Evolutionary conservation across 2,113 vertebrate species (phyloP), one percentile per base, ranked within the genome.

Genomic region (Neolamprologus longior): DNA sequence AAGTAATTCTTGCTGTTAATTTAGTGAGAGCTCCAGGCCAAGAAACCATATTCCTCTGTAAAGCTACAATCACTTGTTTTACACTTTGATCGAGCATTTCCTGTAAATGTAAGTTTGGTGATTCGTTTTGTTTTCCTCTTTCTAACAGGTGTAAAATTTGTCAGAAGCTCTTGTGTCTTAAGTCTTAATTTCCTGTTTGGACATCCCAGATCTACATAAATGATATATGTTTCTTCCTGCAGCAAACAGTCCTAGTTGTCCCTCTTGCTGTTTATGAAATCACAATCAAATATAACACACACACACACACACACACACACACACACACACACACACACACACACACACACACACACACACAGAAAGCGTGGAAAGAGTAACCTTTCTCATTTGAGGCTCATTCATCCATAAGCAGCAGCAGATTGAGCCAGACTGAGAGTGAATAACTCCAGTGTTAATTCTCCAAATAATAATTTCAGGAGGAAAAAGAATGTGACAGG

Each of bases 371-470:
- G 17, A 50, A 50, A 50, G 71, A 26, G 85, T 71, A 85, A 80
- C 42, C 42, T 42, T 8, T 31, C 26, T 54, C 35, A 9, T 68
- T 24, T 71, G 35, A 40, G n/a, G 7, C n/a, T 71, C 63, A 42
- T 71, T 71, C n/a, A 0, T 71, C 12, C 63, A 68, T 40, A 68
- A 68, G 11, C 1, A 40, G 63, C 35, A 40, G 63, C 63, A 40
- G 63, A 68, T 40, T 68, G 0, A 9, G 35, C 0, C 35, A 40
- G 63, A 21, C 35, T 24, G 63, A 40, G 35, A 14, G n/a, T 40
- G 63, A 71, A 71, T 68, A 68, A 68, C 7, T 5, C 19, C 19
- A 21, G 28, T 9, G 47, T 33, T 19, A 63, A 19, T 58, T 58
- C 28, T 63, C 28, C 0, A 4, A 63, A 63, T 63, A 10, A 63